Percentiles rank a stretch among this genome's conserved stretches.
phyloP scores from a whole-genome alignment of 2,113 vertebrate genomes.

The Atractosteus spatula region DNA sequence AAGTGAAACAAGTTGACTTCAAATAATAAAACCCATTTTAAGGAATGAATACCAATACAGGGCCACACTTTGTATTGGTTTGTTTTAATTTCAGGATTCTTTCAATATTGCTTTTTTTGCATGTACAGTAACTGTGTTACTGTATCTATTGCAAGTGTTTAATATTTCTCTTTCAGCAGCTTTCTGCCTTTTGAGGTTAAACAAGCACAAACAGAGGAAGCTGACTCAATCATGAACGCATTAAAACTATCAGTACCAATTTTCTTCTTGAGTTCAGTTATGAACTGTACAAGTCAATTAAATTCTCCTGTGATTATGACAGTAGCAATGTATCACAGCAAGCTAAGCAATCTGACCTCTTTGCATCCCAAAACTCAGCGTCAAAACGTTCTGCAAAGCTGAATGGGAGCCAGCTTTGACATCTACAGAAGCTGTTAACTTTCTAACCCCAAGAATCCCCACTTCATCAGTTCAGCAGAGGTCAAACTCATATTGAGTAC shows the following conservation, averaged over 20 bases:
- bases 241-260: slow-evolving; percentile 12
- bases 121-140: no score
- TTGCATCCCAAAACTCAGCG: not conserved
- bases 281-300: not conserved
- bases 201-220: slow-evolving; percentile 19
- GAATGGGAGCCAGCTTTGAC: not conserved
- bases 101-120: no score
- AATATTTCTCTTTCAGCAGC: not conserved
- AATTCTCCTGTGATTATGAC: not conserved
- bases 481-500: no score
- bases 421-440: no score
- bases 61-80: no score
- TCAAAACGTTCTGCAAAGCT: not conserved
- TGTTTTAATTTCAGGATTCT: no score
- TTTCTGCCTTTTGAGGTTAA: slow-evolving; percentile 24
- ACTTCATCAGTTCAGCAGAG: no score
- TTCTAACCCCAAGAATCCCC: no score
- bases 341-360: not conserved
- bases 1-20: no score
- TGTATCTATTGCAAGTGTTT: not conserved
- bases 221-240: slow-evolving; percentile 18
- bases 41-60: no score
- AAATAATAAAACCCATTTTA: no score
- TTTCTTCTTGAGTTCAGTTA: not conserved
- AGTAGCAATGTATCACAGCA: not conserved